phyloP scores from a whole-genome alignment of 2,797 vertebrate species.

The Enteromius afrohamiltoni region DNA sequence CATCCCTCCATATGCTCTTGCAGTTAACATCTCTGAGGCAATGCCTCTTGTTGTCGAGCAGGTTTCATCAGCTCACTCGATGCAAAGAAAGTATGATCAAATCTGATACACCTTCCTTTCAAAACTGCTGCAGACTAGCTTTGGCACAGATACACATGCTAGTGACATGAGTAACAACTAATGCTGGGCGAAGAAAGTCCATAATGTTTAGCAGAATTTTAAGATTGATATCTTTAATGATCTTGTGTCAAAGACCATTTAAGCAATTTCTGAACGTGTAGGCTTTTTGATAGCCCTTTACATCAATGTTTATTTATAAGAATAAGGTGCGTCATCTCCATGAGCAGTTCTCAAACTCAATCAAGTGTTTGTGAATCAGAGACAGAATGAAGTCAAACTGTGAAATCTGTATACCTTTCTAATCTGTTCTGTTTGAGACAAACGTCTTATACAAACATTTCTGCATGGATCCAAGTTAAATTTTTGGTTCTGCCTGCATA shows the following conservation, averaged over 20 bases:
- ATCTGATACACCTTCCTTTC: not conserved
- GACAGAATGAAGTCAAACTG: not conserved
- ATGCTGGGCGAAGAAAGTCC: not conserved
- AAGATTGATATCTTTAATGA: not conserved
- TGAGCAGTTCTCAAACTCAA: not conserved
- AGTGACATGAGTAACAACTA: not conserved
- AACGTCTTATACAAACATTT: not conserved
- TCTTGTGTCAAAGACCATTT: not conserved
- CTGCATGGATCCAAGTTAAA: not conserved
- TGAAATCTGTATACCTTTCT: not conserved
- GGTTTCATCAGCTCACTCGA: conserved; percentile 9
- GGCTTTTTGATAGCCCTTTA: not conserved
- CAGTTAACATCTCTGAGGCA: conserved; percentile 25
- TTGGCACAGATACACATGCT: not conserved
- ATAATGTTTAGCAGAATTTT: not conserved
- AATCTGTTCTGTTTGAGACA: not conserved
- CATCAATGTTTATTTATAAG: not conserved
- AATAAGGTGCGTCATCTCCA: not conserved
- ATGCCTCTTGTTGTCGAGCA: conserved; percentile 19
- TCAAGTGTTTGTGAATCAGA: not conserved
- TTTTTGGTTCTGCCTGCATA: not conserved
- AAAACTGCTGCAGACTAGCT: not conserved
- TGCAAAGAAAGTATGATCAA: conserved; percentile 2
- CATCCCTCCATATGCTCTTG: conserved; percentile 31
- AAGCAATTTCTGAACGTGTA: not conserved